A percentile compares a stretch with the other conserved stretches of the same genome.
Evolutionary conservation across 2,888 invertebrate genomes (phyloP).

Genomic region (Lasioglossum leucozonium): DNA sequence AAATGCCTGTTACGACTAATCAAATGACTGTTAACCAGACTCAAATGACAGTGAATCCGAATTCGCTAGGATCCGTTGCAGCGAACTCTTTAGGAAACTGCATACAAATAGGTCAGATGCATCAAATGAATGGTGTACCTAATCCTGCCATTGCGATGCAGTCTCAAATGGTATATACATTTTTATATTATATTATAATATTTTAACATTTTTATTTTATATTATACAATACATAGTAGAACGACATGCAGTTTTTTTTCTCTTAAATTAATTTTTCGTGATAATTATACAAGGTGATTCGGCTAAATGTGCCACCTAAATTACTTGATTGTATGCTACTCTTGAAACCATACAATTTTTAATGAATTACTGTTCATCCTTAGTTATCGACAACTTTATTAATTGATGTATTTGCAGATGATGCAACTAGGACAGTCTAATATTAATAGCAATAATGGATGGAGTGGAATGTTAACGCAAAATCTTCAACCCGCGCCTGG

Average conservation of each 20-base stretch:
- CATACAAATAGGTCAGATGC: constrained; percentile 75
- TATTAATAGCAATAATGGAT: constrained; percentile 78
- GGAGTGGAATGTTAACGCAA: constrained; percentile 82
- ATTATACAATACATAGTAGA: too few relatives aligned
- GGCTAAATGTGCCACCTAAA: too few relatives aligned
- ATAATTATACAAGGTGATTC: too few relatives aligned
- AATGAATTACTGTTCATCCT: neutral
- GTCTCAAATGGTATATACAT: constrained; percentile 79
- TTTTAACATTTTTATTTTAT: too few relatives aligned
- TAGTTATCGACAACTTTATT: neutral
- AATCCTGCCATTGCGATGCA: constrained; percentile 76
- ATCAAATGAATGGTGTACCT: constrained; percentile 77
- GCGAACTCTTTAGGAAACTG: constrained; percentile 72
- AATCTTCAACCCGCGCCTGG: constrained; percentile 83
- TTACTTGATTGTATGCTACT: too few relatives aligned
- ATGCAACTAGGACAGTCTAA: constrained; percentile 78
- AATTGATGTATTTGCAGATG: constrained; percentile 68
- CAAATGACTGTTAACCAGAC: constrained; percentile 75
- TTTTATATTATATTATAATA: too few relatives aligned
- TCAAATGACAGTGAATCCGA: constrained; percentile 76
- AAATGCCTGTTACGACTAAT: constrained; percentile 77
- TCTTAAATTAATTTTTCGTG: too few relatives aligned
- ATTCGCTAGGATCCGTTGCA: constrained; percentile 69
- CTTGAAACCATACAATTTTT: too few relatives aligned
- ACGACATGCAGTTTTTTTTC: too few relatives aligned